Conservation (phyloP, 2,113 vertebrate species). For the Hepsetus odoe region DNA sequence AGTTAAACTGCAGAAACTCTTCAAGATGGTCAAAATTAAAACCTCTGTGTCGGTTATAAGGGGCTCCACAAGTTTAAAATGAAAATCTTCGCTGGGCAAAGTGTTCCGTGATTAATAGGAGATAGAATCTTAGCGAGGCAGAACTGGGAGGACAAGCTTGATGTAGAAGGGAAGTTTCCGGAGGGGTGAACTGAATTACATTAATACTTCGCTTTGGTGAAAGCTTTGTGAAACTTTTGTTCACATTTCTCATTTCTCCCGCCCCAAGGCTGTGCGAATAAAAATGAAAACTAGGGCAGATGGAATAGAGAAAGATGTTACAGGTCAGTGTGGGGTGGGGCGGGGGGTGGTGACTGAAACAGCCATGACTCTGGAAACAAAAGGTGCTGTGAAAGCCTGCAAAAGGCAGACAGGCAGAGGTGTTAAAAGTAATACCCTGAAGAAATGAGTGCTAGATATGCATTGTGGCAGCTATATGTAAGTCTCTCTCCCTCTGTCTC, state of each 20-base stretch:
- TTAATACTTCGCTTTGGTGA: background rate
- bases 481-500: slow-evolving; percentile 48
- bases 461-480: slow-evolving; percentile 38
- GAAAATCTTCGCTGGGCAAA: background rate
- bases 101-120: background rate
- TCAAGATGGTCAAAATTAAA: background rate
- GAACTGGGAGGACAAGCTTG: background rate
- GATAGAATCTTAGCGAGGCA: background rate
- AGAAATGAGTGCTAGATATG: slow-evolving; percentile 58
- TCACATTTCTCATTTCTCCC: background rate
- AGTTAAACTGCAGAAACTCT: background rate
- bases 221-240: background rate
- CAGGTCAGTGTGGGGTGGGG: background rate
- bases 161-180: background rate
- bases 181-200: background rate
- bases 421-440: slow-evolving; percentile 72
- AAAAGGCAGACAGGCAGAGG: slow-evolving; percentile 71
- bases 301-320: background rate
- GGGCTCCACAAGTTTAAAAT: background rate
- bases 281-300: background rate
- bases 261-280: background rate
- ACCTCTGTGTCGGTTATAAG: background rate
- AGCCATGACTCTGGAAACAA: slow-evolving; percentile 69
- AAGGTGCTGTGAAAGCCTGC: slow-evolving; percentile 73
- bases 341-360: slow-evolving; percentile 40